phyloP scores from a whole-genome alignment of 2,113 vertebrate genomes.

The Noctilio leporinus region DNA sequence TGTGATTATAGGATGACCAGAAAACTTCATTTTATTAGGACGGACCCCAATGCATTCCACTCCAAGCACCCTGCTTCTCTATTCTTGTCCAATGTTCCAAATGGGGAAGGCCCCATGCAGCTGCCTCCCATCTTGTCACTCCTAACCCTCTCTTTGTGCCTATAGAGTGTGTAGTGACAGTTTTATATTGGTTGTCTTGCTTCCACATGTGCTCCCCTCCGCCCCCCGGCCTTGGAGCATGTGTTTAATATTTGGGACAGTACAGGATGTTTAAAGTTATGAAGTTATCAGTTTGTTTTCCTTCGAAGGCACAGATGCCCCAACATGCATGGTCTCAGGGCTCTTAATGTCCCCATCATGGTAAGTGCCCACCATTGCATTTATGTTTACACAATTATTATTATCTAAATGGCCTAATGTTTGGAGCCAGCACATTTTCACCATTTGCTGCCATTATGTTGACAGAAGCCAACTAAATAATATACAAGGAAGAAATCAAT shows the following conservation, averaged over 20 bases:
- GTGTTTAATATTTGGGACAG: slow-evolving; percentile 34
- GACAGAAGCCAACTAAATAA: neutral
- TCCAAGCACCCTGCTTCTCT: neutral
- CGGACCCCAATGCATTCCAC: neutral
- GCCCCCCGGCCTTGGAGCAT: neutral
- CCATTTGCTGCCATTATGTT: slow-evolving; percentile 1
- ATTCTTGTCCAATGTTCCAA: neutral
- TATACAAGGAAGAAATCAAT: neutral
- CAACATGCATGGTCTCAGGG: neutral
- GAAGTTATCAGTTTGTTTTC: slow-evolving; percentile 33
- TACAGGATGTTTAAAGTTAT: slow-evolving; percentile 24
- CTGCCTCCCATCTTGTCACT: neutral
- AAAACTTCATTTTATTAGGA: neutral
- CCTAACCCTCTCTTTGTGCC: neutral
- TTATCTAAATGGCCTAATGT: neutral
- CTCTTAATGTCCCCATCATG: neutral
- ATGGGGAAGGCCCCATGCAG: neutral
- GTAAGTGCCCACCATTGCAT: neutral
- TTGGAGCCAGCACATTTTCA: neutral
- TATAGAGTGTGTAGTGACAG: neutral
- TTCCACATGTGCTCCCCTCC: neutral
- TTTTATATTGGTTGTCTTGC: neutral
- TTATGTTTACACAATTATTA: neutral
- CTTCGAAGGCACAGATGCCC: slow-evolving; percentile 31
- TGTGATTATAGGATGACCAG: neutral